A percentile compares a stretch with the other conserved stretches of the same genome.
Conservation (phyloP, 2,888 invertebrate genomes). For the Drosophila neonasuta region DNA sequence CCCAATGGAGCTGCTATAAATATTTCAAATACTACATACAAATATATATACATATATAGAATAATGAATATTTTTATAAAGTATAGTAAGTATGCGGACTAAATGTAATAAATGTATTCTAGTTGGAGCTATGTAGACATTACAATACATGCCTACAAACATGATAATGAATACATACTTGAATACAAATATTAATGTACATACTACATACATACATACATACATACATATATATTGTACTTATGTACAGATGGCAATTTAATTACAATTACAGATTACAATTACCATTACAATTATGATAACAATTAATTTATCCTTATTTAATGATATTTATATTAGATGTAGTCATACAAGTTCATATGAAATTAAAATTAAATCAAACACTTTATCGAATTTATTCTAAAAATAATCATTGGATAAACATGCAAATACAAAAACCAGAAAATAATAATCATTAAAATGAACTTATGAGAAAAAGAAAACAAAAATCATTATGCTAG, state of each 20-base stretch:
- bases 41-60: slow-evolving; percentile 41
- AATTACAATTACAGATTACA: slow-evolving; percentile 32
- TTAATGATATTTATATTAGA: slow-evolving; percentile 29
- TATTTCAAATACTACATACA: slow-evolving; percentile 41
- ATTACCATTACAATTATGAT: slow-evolving; percentile 32
- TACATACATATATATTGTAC: slow-evolving; percentile 27
- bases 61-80: slow-evolving; percentile 68
- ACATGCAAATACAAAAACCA: slow-evolving; percentile 21
- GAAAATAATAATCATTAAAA: slow-evolving; percentile 1
- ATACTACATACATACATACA: slow-evolving; percentile 35
- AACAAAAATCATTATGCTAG: slow-evolving; percentile 33
- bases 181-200: slow-evolving; percentile 31
- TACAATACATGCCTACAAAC: slow-evolving; percentile 26
- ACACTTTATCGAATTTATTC: slow-evolving; percentile 62
- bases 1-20: slow-evolving; percentile 32
- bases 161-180: slow-evolving; percentile 24
- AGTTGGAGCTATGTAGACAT: slow-evolving; percentile 51
- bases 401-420: slow-evolving; percentile 50
- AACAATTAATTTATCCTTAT: slow-evolving; percentile 34
- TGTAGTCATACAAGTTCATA: slow-evolving; percentile 33
- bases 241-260: slow-evolving; percentile 43
- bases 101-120: slow-evolving; percentile 50
- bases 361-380: slow-evolving; percentile 36
- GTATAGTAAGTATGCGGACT: slow-evolving; percentile 54
- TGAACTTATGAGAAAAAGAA: not conserved